Evolutionary conservation across 2,797 vertebrate species (phyloP), one percentile per base, ranked within the genome.

Genomic region (Ctenochaetus hawaiiensis): DNA sequence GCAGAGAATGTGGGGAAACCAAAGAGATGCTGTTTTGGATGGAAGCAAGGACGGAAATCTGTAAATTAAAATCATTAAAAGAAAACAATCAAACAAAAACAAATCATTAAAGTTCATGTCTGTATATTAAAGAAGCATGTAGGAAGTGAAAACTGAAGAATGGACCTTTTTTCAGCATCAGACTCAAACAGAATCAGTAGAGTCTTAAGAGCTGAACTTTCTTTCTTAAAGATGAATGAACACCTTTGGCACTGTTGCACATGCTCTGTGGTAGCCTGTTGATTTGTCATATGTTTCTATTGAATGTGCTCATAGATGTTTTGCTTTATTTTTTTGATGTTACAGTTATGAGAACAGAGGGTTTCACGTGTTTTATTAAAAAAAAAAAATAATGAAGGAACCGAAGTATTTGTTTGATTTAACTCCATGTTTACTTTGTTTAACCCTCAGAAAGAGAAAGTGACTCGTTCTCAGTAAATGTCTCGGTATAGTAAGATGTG

Each of bases 401-500:
- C 8, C 39, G 7, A 8, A 79, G 57, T 0, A 61, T 80, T 74
- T 57, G 4, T 71, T 81, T 63, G 8, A 52, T 77, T 81, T 57
- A 56, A 66, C 8, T 30, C 5, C 34, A 61, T 64, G 45, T 66
- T 77, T 80, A 60, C 9, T 65, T 75, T 67, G 17, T 81, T 79
- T 11, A 57, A 59, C 52, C 51, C 1, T 67, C 34, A 0, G 30
- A 30, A 65, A 23, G 20, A 37, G 75, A 67, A 62, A 22, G 65
- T 45, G 44, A 57, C 48, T 52, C 59, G 71, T 74, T 87, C 23
- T 67, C 73, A 26, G 37, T 80, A 65, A 58, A 78, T 43, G 83
- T 89, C 45, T 87, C 0, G 74, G 78, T 89, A 78, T 83, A 81
- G 86, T 86, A 87, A 78, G 81, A 89, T 88, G 88, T 91, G 89